Evolutionary conservation across 2,888 invertebrate species (phyloP).

Genomic region (Ectemnius cavifrons): DNA sequence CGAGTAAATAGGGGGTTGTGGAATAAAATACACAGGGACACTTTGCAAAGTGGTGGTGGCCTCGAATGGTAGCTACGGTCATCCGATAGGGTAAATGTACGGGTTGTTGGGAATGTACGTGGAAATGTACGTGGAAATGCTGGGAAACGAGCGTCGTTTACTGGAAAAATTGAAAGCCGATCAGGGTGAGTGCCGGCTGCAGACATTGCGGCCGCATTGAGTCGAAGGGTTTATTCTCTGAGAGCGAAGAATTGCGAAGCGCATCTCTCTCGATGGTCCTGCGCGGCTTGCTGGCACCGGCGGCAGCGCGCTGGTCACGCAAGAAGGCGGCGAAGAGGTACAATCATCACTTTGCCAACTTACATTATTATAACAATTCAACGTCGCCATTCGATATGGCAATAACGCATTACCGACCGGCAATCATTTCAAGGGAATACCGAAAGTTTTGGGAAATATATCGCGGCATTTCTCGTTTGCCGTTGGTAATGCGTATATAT

Average conservation of each 20-base stretch:
- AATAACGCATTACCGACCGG: too few relatives aligned
- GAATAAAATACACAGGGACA: too few relatives aligned
- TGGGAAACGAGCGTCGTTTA: constrained; percentile 4
- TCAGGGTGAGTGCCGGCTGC: too few relatives aligned
- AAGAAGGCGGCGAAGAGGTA: constrained; percentile 61
- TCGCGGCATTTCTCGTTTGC: too few relatives aligned
- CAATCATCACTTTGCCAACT: neutral
- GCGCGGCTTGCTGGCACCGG: constrained; percentile 62
- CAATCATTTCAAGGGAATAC: too few relatives aligned
- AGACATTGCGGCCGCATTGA: too few relatives aligned
- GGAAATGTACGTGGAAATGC: constrained; percentile 3
- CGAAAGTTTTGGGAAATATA: too few relatives aligned
- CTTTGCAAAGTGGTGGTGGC: neutral
- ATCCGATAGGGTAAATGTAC: neutral
- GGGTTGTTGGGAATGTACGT: neutral
- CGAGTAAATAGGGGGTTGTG: too few relatives aligned
- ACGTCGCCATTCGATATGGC: too few relatives aligned
- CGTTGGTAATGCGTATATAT: too few relatives aligned
- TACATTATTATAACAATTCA: too few relatives aligned
- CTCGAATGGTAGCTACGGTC: neutral
- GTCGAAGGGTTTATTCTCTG: neutral
- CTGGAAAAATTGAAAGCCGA: constrained; percentile 33
- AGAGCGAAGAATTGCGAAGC: constrained; percentile 3
- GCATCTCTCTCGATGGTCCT: constrained; percentile 58
- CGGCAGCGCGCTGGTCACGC: constrained; percentile 63